These are phyloP conservation scores for Anagyrus pseudococci DNA, from an alignment of 2,888 invertebrate genomes.

Conservation along the genomic window DNA sequence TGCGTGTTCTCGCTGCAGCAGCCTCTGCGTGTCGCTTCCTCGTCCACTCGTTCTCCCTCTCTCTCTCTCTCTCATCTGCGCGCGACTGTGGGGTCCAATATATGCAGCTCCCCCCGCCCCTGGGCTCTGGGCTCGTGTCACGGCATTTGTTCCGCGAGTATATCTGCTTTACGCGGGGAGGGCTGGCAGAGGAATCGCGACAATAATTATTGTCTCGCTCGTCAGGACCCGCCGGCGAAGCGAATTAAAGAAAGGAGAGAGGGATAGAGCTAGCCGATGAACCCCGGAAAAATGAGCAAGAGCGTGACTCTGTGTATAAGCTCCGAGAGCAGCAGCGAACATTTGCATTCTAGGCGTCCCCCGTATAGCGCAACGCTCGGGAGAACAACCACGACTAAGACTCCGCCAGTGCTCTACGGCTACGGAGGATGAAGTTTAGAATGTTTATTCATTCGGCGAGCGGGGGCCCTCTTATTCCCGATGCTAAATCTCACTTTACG, in stretches of 20 bases:
- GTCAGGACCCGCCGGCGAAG: background rate
- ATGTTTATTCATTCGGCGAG: conserved; percentile 33
- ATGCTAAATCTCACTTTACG: conserved; percentile 8
- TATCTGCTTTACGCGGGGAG: no score
- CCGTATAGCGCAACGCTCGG: conserved; percentile 5
- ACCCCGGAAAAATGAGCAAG: conserved; percentile 12
- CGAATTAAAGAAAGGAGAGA: background rate
- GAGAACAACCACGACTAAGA: background rate
- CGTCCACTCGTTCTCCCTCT: conserved; percentile 6
- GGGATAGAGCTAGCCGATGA: background rate
- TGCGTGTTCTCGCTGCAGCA: conserved; percentile 20
- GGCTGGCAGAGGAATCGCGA: no score
- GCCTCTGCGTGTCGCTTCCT: no score
- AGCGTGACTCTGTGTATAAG: conserved; percentile 30
- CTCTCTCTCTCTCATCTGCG: conserved; percentile 1
- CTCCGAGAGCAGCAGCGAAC: no score
- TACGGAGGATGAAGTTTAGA: conserved; percentile 21
- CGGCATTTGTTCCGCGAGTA: conserved; percentile 6
- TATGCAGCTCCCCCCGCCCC: background rate
- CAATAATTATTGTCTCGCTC: background rate
- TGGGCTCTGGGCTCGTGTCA: background rate
- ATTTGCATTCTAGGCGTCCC: no score
- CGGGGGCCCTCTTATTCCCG: conserved; percentile 1
- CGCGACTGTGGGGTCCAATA: background rate
- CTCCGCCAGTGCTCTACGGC: background rate